A percentile compares a stretch with the other conserved stretches of the same genome.
These are phyloP conservation scores for Helarctos malayanus DNA, from an alignment of 2,797 vertebrate species.

Conservation along the genomic window DNA sequence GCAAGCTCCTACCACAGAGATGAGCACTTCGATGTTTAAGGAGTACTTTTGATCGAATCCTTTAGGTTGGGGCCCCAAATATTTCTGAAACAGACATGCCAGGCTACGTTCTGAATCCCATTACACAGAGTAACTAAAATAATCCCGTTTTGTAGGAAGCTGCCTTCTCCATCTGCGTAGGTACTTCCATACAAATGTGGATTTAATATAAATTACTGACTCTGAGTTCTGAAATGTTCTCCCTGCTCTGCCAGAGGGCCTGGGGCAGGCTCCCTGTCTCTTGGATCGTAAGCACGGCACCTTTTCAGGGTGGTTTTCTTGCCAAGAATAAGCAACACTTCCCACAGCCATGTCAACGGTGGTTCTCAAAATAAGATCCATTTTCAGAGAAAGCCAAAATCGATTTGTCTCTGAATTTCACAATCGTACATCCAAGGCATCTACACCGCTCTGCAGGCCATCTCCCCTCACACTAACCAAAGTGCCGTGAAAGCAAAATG, in stretches of 20 bases:
- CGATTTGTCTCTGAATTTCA: constrained; percentile 60
- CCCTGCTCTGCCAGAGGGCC: background rate
- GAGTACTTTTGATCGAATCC: background rate
- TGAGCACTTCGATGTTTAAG: background rate
- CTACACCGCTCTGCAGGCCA: accelerated
- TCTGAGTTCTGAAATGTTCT: background rate
- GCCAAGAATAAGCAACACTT: constrained; percentile 63
- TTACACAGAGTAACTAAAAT: background rate
- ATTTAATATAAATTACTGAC: background rate
- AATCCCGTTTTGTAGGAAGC: background rate
- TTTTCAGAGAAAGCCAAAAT: constrained; percentile 60
- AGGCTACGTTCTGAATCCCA: background rate
- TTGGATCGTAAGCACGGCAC: background rate
- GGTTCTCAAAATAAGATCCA: background rate
- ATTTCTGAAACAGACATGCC: constrained; percentile 3
- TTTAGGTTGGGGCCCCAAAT: background rate
- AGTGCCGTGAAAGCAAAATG: background rate
- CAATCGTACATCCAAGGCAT: background rate
- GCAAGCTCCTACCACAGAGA: background rate
- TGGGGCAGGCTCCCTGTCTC: background rate
- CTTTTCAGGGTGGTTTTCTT: background rate
- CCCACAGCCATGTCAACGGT: background rate
- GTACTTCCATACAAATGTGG: background rate
- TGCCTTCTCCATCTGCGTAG: background rate
- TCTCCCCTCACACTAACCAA: background rate